Percentiles rank a stretch among this genome's conserved stretches.
Evolutionary conservation across 2,888 invertebrate species (phyloP).

Genomic region (Choristoneura rosaceana): DNA sequence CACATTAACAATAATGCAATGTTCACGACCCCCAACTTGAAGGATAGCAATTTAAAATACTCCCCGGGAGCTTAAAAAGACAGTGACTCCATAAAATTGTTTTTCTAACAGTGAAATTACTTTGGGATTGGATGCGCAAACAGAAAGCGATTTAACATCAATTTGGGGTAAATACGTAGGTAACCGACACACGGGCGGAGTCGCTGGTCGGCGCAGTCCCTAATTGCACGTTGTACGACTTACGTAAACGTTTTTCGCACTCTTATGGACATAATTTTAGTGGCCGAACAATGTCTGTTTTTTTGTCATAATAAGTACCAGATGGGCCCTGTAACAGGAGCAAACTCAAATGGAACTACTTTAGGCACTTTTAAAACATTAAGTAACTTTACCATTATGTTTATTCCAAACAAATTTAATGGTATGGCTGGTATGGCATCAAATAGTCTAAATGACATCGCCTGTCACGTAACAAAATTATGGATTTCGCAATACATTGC

Average conservation of each 20-base stretch:
- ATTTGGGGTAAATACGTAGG: conserved; percentile 55
- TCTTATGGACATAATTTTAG: not conserved
- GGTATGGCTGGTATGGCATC: too few species aligned
- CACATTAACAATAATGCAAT: conserved; percentile 5
- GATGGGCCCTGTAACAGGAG: too few species aligned
- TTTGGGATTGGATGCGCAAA: conserved; percentile 71
- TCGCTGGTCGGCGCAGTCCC: conserved; percentile 18
- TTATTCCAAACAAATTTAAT: too few species aligned
- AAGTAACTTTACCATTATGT: too few species aligned
- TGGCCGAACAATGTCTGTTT: not conserved
- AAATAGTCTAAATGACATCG: too few species aligned
- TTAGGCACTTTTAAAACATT: too few species aligned
- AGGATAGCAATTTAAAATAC: conserved; percentile 50
- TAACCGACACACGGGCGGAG: conserved; percentile 32
- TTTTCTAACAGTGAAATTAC: conserved; percentile 70
- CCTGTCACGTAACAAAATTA: too few species aligned
- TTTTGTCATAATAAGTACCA: too few species aligned
- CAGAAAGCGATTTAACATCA: conserved; percentile 77
- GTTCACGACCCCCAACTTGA: conserved; percentile 29
- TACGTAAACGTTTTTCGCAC: conserved; percentile 33
- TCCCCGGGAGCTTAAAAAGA: conserved; percentile 56
- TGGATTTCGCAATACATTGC: too few species aligned
- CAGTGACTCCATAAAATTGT: conserved; percentile 63
- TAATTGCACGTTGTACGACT: conserved; percentile 34
- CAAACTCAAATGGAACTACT: too few species aligned